A percentile compares a stretch with the other conserved stretches of the same genome.
These are phyloP conservation scores for Arrhamphus sclerolepis DNA, from an alignment of 2,797 vertebrate species.

Conservation along the genomic window DNA sequence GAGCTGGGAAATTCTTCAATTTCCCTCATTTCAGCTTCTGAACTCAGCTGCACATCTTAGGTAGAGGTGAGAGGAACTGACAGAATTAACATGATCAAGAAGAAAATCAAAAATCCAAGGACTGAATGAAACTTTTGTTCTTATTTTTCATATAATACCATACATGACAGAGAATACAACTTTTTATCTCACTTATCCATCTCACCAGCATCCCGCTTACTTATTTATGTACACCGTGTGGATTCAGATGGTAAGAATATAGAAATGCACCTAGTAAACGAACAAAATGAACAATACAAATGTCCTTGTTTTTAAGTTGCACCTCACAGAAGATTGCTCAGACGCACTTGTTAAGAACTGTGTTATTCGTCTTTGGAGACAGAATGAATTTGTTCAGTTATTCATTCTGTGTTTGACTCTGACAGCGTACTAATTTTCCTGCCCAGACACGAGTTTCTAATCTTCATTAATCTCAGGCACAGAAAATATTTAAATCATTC, in stretches of 20 bases:
- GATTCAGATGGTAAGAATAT: background rate
- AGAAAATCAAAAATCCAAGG: conserved; percentile 14
- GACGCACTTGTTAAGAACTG: background rate
- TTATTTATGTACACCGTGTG: background rate
- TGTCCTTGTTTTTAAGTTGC: background rate
- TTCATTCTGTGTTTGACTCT: conserved; percentile 43
- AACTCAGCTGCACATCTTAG: conserved; percentile 47
- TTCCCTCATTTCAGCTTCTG: conserved; percentile 39
- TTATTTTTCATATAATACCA: background rate
- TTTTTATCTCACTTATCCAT: background rate
- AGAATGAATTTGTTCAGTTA: conserved; percentile 40
- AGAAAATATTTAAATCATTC: conserved; percentile 62
- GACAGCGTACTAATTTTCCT: conserved; percentile 54
- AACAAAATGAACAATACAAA: background rate
- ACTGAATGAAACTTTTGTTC: conserved; percentile 6
- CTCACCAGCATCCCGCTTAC: background rate
- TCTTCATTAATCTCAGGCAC: conserved; percentile 71
- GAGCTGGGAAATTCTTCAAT: conserved; percentile 12
- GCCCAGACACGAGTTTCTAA: conserved; percentile 56
- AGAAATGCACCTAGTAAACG: background rate
- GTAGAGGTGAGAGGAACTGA: conserved; percentile 18
- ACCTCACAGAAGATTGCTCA: background rate
- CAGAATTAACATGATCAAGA: conserved; percentile 10
- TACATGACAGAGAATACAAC: background rate
- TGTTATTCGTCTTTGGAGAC: conserved; percentile 1